phyloP scores from a whole-genome alignment of 2,888 invertebrate genomes.

The Amphipyra tragopoginis region DNA sequence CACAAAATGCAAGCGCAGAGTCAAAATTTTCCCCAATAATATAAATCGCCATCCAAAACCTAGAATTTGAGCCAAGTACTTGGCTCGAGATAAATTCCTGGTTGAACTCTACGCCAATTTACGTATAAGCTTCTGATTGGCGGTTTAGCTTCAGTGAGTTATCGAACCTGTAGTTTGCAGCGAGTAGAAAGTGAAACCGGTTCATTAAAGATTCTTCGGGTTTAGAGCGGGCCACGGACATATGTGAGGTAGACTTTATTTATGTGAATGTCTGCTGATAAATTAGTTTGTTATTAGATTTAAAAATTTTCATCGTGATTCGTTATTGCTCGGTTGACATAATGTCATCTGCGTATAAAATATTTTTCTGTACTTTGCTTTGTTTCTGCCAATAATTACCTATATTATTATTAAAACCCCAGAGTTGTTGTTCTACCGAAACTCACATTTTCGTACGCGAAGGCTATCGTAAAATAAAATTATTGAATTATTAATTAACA shows the following conservation, averaged over 20 bases:
- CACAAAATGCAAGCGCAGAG: neutral
- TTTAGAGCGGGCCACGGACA: neutral
- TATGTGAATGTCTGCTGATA: too few relatives aligned
- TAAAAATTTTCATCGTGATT: neutral
- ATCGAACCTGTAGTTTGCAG: constrained; percentile 7
- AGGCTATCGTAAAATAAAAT: too few relatives aligned
- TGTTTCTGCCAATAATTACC: too few relatives aligned
- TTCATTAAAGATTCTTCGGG: constrained; percentile 9
- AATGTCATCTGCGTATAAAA: too few relatives aligned
- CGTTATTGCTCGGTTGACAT: too few relatives aligned
- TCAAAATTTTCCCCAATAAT: neutral
- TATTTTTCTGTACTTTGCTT: too few relatives aligned
- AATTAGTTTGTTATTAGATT: neutral
- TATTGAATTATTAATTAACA: too few relatives aligned
- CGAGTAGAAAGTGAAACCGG: constrained; percentile 5
- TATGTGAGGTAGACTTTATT: neutral
- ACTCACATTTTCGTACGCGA: too few relatives aligned
- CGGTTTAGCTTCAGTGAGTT: constrained; percentile 11
- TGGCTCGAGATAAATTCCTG: constrained; percentile 1
- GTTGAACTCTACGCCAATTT: constrained; percentile 6
- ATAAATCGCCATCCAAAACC: neutral
- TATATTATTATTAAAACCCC: too few relatives aligned
- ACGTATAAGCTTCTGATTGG: constrained; percentile 13
- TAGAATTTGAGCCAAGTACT: neutral
- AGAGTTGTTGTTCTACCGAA: too few relatives aligned